These are phyloP conservation scores for Apistogramma diplotaenia DNA, from an alignment of 2,113 vertebrate species.

Conservation along the genomic window DNA sequence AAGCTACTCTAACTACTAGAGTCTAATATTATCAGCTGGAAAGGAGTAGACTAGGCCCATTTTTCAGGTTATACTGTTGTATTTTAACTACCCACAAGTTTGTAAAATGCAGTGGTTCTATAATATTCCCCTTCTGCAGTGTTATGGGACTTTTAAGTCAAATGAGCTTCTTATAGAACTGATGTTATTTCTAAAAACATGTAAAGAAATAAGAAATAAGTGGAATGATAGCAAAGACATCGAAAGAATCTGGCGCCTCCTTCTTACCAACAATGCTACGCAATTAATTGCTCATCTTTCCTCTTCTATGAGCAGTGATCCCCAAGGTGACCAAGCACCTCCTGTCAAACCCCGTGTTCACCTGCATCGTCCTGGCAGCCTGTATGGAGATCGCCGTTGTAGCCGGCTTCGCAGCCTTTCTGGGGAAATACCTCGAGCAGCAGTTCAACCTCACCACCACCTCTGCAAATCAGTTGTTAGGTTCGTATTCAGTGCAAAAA, in stretches of 20 bases:
- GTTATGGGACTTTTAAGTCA: not conserved
- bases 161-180: not conserved
- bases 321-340: constrained; percentile 96
- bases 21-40: not conserved
- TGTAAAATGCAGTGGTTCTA: not conserved
- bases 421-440: constrained; percentile 98
- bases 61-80: too few relatives aligned
- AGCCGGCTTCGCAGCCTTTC: constrained; percentile 93
- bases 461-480: constrained; percentile 95
- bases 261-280: not conserved
- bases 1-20: not conserved
- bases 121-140: not conserved
- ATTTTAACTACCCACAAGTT: not conserved
- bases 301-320: constrained; percentile 81
- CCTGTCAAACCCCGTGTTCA: constrained; percentile 96
- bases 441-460: constrained; percentile 98
- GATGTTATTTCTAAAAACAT: not conserved
- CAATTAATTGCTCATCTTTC: not conserved
- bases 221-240: too few relatives aligned
- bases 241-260: not conserved
- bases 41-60: too few relatives aligned
- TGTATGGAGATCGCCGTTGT: constrained; percentile 99
- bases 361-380: constrained; percentile 93
- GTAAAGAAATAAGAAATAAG: too few relatives aligned
- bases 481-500: constrained; percentile 69